Conservation (phyloP, 2,888 invertebrate species). For the Bombyx huttoni region DNA sequence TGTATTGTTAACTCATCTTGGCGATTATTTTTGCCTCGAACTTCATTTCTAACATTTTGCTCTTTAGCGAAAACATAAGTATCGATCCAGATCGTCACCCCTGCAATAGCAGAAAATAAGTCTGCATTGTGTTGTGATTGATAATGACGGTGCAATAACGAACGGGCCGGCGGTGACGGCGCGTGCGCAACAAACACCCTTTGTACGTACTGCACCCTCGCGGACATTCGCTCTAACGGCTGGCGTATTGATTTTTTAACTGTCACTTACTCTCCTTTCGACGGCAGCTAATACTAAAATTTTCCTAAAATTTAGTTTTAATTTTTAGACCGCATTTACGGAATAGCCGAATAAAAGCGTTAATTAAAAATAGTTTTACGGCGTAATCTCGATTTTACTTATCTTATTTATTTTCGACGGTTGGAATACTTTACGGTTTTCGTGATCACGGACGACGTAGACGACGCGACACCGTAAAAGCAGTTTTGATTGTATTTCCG, state of each 20-base stretch:
- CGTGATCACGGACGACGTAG: too few relatives aligned
- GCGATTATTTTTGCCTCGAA: not conserved
- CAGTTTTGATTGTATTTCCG: too few relatives aligned
- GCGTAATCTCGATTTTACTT: too few relatives aligned
- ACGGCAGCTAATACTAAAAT: not conserved
- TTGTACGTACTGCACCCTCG: conserved; percentile 47
- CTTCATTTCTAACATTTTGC: not conserved
- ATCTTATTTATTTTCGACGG: too few relatives aligned
- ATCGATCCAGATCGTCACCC: conserved; percentile 25
- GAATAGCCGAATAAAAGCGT: too few relatives aligned
- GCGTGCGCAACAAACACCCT: conserved; percentile 50
- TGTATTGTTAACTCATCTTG: not conserved
- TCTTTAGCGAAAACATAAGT: conserved; percentile 9
- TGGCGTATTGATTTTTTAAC: conserved; percentile 67
- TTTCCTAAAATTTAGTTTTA: too few relatives aligned
- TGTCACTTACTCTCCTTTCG: conserved; percentile 34
- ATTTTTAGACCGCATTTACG: too few relatives aligned
- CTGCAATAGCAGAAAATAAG: conserved; percentile 30
- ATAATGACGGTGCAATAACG: conserved; percentile 32
- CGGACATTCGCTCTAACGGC: conserved; percentile 58
- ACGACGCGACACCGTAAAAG: too few relatives aligned
- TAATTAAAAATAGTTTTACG: too few relatives aligned
- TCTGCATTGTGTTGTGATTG: conserved; percentile 39
- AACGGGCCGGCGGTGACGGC: conserved; percentile 18
- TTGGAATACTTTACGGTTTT: too few relatives aligned